phyloP scores from a whole-genome alignment of 2,797 vertebrate species.

The Karalla daura region DNA sequence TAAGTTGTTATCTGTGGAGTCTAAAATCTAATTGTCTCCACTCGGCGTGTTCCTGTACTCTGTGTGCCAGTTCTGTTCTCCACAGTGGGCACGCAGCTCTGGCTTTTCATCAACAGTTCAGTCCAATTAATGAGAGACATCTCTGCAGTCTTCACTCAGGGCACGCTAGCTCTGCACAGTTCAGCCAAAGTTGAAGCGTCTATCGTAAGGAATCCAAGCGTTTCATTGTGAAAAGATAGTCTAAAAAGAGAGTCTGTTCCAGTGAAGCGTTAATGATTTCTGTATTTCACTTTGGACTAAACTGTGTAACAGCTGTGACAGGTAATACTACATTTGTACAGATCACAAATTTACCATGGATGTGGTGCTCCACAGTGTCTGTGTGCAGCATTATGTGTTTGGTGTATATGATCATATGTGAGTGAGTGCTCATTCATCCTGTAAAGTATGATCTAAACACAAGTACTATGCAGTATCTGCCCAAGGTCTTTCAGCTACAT shows the following conservation, averaged over 20 bases:
- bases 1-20: neutral
- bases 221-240: too few species aligned
- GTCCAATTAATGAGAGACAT: constrained; percentile 18
- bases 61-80: constrained; percentile 15
- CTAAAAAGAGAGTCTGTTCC: too few species aligned
- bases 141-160: constrained; percentile 17
- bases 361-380: too few species aligned
- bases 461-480: neutral
- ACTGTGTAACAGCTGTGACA: too few species aligned
- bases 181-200: constrained; percentile 2
- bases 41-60: constrained; percentile 3
- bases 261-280: too few species aligned
- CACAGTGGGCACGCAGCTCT: constrained; percentile 22
- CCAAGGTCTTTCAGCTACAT: neutral
- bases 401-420: too few species aligned
- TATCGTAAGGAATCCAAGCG: neutral
- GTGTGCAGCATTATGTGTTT: too few species aligned
- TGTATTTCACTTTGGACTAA: too few species aligned
- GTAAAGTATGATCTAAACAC: neutral
- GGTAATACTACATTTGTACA: too few species aligned
- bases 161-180: constrained; percentile 13
- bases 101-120: constrained; percentile 27
- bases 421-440: neutral
- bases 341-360: too few species aligned
- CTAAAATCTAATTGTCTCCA: constrained; percentile 4